Conservation (phyloP, 2,113 vertebrate species). For the Pygoscelis adeliae region DNA sequence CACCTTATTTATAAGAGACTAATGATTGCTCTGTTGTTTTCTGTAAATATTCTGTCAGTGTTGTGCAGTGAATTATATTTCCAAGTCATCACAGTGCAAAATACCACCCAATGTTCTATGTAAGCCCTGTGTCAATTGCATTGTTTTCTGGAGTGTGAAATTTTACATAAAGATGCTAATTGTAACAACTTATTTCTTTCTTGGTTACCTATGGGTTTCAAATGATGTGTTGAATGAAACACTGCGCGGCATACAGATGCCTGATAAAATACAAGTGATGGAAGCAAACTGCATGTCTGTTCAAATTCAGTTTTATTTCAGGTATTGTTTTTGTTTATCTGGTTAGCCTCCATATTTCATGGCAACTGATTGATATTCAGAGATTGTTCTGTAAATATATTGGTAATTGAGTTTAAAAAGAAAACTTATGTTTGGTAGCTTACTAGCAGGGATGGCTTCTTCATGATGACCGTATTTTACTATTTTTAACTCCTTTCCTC, state of each 20-base stretch:
- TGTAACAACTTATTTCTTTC: conserved; percentile 23
- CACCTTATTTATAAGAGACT: conserved; percentile 68
- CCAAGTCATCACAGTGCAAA: conserved; percentile 51
- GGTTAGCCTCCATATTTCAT: conserved; percentile 26
- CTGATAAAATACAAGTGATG: conserved; percentile 41
- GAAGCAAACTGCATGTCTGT: conserved; percentile 25
- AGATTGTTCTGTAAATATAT: conserved; percentile 29
- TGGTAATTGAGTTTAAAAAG: conserved; percentile 16
- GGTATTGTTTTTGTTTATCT: conserved; percentile 18
- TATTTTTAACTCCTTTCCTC: conserved; percentile 19
- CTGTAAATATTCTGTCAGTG: conserved; percentile 60
- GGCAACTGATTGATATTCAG: conserved; percentile 6
- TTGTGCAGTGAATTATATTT: conserved; percentile 65
- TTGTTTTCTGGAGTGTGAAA: conserved; percentile 59
- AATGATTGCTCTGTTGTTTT: conserved; percentile 36
- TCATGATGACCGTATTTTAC: background rate
- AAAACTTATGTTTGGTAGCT: conserved; percentile 7
- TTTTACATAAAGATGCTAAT: conserved; percentile 55
- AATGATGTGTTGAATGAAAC: conserved; percentile 46
- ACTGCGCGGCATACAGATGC: conserved; percentile 9
- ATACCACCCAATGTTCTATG: conserved; percentile 26
- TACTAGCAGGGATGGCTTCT: background rate
- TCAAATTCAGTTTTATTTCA: conserved; percentile 17
- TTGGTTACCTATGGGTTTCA: conserved; percentile 44
- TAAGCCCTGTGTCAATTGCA: conserved; percentile 44